Evolutionary conservation across 2,888 invertebrate genomes (phyloP).

Genomic region (Pyrrhia umbra): DNA sequence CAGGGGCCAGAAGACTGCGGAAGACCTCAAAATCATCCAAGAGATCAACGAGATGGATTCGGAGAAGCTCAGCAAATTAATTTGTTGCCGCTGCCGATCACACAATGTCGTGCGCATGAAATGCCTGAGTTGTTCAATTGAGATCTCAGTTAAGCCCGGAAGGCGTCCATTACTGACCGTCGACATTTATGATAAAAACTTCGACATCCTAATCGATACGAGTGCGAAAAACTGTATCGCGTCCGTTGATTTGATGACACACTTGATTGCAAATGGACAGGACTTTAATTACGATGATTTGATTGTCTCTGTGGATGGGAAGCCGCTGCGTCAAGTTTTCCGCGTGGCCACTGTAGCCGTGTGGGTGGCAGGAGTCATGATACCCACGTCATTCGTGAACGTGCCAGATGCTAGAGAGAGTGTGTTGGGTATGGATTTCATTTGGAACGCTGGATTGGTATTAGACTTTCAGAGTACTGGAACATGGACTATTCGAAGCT

Average conservation of each 20-base stretch:
- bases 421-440: conserved; percentile 29
- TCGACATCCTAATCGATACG: conserved; percentile 25
- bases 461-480: conserved; percentile 21
- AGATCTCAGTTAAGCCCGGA: background rate
- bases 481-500: conserved; percentile 12
- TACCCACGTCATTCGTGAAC: conserved; percentile 6
- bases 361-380: background rate
- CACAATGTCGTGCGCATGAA: conserved; percentile 1
- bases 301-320: background rate
- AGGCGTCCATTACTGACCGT: conserved; percentile 9
- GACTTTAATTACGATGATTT: background rate
- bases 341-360: conserved; percentile 13
- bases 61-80: conserved; percentile 1
- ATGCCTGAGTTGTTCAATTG: conserved; percentile 4
- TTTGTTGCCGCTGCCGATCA: conserved; percentile 23
- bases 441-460: conserved; percentile 17
- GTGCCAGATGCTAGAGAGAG: background rate
- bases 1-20: background rate
- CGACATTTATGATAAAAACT: conserved; percentile 11
- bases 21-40: background rate
- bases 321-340: background rate
- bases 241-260: background rate
- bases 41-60: background rate
- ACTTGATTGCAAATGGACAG: conserved; percentile 8
- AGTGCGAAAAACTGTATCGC: conserved; percentile 19